Conservation (phyloP, 1,140 invertebrate species). For the Drosophila kepulauana region DNA sequence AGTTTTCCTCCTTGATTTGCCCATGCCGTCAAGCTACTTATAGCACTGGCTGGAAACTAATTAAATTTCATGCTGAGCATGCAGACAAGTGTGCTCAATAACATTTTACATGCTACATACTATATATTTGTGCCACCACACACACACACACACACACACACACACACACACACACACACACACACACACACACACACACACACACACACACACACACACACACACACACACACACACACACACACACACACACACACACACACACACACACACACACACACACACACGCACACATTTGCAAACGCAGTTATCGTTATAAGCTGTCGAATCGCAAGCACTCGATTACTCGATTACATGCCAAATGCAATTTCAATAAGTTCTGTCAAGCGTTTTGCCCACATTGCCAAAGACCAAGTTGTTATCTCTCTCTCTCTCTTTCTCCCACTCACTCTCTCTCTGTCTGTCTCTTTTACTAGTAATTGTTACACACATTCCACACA, state of each 20-base stretch:
- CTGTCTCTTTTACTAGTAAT: neutral
- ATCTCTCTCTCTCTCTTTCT: neutral
- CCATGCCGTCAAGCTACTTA: no score
- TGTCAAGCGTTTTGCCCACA: conserved; percentile 27
- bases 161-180: conserved; percentile 5
- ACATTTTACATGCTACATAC: neutral
- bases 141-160: neutral
- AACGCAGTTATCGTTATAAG: conserved; percentile 30
- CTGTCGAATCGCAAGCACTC: conserved; percentile 32
- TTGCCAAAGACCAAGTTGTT: conserved; percentile 26
- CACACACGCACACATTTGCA: neutral
- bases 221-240: conserved; percentile 1
- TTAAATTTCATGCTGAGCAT: no score
- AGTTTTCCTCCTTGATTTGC: no score
- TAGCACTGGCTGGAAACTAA: no score
- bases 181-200: neutral
- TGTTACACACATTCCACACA: conserved; percentile 9
- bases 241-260: conserved; percentile 4
- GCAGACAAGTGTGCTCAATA: no score
- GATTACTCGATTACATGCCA: conserved; percentile 45
- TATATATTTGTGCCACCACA: no score
- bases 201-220: neutral
- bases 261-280: neutral
- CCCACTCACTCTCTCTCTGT: neutral
- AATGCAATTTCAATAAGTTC: conserved; percentile 56